Conservation (phyloP, 2,113 vertebrate species). For the Grantiella picta region DNA sequence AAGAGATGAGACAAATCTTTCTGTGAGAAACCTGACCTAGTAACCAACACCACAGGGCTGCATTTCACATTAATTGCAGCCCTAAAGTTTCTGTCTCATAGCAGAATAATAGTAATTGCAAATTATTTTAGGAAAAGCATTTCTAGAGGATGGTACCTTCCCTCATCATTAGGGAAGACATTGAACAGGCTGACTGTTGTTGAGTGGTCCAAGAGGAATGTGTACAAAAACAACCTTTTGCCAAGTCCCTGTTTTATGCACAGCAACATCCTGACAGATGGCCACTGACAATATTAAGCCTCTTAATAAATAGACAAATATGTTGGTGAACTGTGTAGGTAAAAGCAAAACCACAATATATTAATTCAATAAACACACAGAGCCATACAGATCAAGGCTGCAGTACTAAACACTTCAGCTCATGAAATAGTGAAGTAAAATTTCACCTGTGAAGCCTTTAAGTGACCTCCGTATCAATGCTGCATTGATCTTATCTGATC, state of each 20-base stretch:
- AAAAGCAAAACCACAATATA: neutral
- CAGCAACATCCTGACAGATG: neutral
- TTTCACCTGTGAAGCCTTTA: neutral
- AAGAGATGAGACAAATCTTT: neutral
- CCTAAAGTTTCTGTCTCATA: neutral
- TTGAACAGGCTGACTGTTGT: neutral
- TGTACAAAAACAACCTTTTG: neutral
- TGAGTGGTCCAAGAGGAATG: neutral
- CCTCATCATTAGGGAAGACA: neutral
- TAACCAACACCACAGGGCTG: neutral
- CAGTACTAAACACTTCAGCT: neutral
- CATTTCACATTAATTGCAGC: neutral
- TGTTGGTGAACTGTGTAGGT: neutral
- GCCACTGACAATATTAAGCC: neutral
- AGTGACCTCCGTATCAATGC: neutral
- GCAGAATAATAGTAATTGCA: neutral
- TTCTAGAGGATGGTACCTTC: neutral
- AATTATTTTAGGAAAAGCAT: neutral
- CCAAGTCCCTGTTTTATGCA: neutral
- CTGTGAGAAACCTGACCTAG: neutral
- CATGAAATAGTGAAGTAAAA: neutral
- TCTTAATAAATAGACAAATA: neutral
- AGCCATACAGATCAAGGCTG: neutral
- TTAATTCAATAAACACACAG: neutral
- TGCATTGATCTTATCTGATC: neutral